These are phyloP conservation scores for Lobophora halterata DNA, from an alignment of 2,888 invertebrate genomes.

Conservation along the genomic window DNA sequence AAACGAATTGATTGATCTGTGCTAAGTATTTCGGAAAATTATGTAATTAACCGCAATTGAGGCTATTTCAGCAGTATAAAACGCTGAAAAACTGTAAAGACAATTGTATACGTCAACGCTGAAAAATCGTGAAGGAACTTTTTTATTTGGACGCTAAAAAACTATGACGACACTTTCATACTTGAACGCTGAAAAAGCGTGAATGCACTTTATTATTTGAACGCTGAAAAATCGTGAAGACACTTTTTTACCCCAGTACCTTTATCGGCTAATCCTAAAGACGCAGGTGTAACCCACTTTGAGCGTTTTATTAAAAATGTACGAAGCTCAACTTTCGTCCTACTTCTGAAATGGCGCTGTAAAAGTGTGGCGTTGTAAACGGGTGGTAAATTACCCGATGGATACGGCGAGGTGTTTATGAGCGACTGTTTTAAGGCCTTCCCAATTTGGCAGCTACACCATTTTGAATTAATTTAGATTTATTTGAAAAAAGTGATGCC, in stretches of 20 bases:
- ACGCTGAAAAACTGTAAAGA: no score
- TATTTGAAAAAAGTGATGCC: no score
- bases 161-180: no score
- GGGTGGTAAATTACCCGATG: constrained; percentile 24
- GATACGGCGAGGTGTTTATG: constrained; percentile 31
- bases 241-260: constrained; percentile 10
- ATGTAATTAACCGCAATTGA: no score
- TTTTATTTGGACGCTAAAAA: no score
- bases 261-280: constrained; percentile 16
- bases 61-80: no score
- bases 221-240: constrained; percentile 11
- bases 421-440: constrained; percentile 18
- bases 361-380: constrained; percentile 31
- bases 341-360: constrained; percentile 26
- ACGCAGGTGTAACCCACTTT: constrained; percentile 54
- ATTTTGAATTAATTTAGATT: constrained; percentile 26
- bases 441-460: constrained; percentile 24
- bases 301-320: constrained; percentile 51
- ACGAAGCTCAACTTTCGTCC: constrained; percentile 31
- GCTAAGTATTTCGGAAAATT: no score
- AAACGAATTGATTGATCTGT: no score
- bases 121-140: no score
- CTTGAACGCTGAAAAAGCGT: no score
- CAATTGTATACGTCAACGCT: no score
- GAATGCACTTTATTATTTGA: no score